Base-by-base conservation (phyloP, 2,797 vertebrate genomes). In the Sylvilagus floridanus region DNA sequence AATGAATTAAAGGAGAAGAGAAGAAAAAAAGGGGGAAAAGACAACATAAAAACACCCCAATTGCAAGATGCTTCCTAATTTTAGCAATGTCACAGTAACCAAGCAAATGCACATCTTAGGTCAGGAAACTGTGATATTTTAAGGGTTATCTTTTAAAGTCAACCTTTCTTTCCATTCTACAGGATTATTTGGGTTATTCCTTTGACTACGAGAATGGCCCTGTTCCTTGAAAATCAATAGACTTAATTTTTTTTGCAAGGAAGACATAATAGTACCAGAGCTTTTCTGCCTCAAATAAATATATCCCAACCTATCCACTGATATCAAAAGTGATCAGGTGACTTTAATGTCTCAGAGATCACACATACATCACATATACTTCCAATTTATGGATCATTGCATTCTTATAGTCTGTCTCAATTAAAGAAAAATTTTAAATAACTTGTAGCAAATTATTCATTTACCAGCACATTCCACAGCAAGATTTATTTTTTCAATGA, bases 141-240 rank as follows among this genome's bases (percentile, higher is more conserved):
- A 88, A 93, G 79, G 30, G 9, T 52, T 32, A 93, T 90, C 57
- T 71, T 96, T 93, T 88, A 19, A 93, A 85, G 52, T 42, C 72
- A 50, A 3, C 50, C 50, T 84, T 93, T 75, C 69, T 69, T 93
- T 76, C 35, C 21, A 73, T 76, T 42, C 35, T 85, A 57, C 35
- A 91, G 54, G 22, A 93, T 76, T 86, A 91, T 79, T 63, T 81
- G 26, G 84, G 22, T 35, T 76, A 16, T 60, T 76, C 28, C 63
- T 26, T 30, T 91, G 52, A 91, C 7, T 60, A 4, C 2, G 72
- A 52, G 63, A 93, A 88, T 65, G 35, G 3, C 5, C 47, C 30
- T 69, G 30, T 88, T 93, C 50, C 52, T 88, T 95, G 35, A 83
- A 89, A 89, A 90, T 89, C n/a, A 62, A 87, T 28, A 83, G 63